phyloP scores from a whole-genome alignment of 2,888 invertebrate species.

The Cataglyphis rosenhaueri region DNA sequence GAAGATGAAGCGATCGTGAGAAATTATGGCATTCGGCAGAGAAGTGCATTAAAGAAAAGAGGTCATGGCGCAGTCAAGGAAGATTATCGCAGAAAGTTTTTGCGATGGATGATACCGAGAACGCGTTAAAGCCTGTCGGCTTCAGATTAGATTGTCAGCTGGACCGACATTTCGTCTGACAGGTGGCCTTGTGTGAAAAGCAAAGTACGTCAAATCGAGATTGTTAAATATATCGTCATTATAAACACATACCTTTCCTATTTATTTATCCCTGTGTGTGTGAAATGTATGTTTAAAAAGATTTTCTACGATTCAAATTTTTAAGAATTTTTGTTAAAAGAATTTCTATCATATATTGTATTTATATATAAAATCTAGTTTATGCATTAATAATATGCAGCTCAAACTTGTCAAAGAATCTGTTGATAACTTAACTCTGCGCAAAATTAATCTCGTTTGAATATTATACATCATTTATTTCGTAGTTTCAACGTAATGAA shows the following conservation, averaged over 20 bases:
- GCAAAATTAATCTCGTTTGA: not conserved
- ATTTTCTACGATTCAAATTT: not conserved
- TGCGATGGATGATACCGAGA: not conserved
- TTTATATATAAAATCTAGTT: not conserved
- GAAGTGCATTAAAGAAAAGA: constrained; percentile 62
- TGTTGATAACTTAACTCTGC: not conserved
- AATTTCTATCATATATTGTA: not conserved
- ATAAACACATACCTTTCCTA: not conserved
- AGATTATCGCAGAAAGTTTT: constrained; percentile 51
- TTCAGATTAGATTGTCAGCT: constrained; percentile 27
- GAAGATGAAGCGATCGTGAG: constrained; percentile 46
- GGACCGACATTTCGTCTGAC: not conserved
- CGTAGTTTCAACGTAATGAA: not conserved
- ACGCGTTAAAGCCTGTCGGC: constrained; percentile 1
- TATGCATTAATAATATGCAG: not conserved
- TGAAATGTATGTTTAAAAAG: not conserved
- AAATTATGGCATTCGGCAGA: constrained; percentile 46
- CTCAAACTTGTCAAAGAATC: not conserved
- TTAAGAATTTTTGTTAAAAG: not conserved
- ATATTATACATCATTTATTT: not conserved
- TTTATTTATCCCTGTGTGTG: not conserved
- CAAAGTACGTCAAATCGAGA: not conserved
- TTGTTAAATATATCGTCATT: not conserved
- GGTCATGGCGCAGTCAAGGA: constrained; percentile 58
- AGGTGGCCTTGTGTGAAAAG: not conserved